phyloP scores from a whole-genome alignment of 1,140 invertebrate species.

The Campoletis sonorensis region DNA sequence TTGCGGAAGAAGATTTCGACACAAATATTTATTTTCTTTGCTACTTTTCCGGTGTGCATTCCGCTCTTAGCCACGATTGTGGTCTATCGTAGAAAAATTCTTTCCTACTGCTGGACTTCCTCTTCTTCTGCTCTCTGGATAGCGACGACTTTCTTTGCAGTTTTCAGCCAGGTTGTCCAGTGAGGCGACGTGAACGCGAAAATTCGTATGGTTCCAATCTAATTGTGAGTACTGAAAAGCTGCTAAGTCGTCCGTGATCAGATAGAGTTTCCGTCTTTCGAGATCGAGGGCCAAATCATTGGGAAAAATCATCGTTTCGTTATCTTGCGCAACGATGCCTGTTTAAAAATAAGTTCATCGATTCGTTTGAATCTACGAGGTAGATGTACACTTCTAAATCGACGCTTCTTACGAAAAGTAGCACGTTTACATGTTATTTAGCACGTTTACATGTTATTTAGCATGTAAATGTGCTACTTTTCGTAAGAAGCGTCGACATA shows the following conservation, averaged over 20 bases:
- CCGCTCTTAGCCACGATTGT: too few species aligned
- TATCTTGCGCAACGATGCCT: conserved; percentile 68
- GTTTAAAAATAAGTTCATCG: conserved; percentile 48
- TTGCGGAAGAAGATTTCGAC: too few species aligned
- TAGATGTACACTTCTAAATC: neutral
- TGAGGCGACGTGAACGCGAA: conserved; percentile 51
- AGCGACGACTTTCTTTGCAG: conserved; percentile 48
- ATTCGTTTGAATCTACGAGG: neutral
- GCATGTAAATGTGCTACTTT: neutral
- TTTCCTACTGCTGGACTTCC: too few species aligned
- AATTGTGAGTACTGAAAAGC: conserved; percentile 79
- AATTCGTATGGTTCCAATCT: conserved; percentile 79
- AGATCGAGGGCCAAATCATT: conserved; percentile 71
- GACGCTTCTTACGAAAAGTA: too few species aligned
- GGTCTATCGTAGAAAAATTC: too few species aligned
- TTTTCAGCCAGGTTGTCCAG: conserved; percentile 51
- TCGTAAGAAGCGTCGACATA: too few species aligned
- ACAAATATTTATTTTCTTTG: too few species aligned
- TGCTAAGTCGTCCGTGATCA: conserved; percentile 83
- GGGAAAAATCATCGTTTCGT: conserved; percentile 71
- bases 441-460: too few species aligned
- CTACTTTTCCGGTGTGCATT: too few species aligned
- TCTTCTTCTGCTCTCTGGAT: too few species aligned
- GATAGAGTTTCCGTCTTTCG: conserved; percentile 77
- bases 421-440: too few species aligned